These are phyloP conservation scores for Tonatia bakeri DNA, from an alignment of 2,113 vertebrate genomes.

Conservation along the genomic window DNA sequence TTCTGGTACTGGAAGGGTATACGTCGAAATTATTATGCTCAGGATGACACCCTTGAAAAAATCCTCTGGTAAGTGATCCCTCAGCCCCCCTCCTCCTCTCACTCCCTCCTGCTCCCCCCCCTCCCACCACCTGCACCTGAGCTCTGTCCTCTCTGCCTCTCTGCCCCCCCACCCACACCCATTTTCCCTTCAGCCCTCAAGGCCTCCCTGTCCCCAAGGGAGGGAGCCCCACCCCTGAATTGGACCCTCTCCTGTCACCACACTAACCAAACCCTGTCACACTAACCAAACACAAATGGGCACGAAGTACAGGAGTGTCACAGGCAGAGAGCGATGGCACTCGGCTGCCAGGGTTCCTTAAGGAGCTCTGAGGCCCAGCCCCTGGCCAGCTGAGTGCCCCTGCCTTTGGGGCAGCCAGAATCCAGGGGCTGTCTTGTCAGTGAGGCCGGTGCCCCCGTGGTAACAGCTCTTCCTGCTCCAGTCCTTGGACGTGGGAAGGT, in stretches of 20 bases:
- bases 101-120: accelerated
- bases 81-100: accelerated
- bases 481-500: neutral
- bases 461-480: neutral
- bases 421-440: accelerated
- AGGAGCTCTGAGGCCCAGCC: neutral
- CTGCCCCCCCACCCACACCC: no score
- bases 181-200: neutral
- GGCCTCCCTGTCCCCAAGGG: neutral
- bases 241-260: neutral
- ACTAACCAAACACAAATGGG: neutral
- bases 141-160: neutral
- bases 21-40: no score
- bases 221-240: no score
- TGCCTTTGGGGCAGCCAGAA: neutral
- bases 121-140: neutral
- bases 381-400: neutral
- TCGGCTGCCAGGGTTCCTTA: accelerated
- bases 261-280: no score
- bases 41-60: no score
- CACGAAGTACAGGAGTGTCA: accelerated
- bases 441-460: neutral
- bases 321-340: neutral
- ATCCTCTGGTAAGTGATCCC: no score
- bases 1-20: no score